A percentile compares a stretch with the other conserved stretches of the same genome.
phyloP scores from a whole-genome alignment of 2,797 vertebrate genomes.

The Galago senegalensis region DNA sequence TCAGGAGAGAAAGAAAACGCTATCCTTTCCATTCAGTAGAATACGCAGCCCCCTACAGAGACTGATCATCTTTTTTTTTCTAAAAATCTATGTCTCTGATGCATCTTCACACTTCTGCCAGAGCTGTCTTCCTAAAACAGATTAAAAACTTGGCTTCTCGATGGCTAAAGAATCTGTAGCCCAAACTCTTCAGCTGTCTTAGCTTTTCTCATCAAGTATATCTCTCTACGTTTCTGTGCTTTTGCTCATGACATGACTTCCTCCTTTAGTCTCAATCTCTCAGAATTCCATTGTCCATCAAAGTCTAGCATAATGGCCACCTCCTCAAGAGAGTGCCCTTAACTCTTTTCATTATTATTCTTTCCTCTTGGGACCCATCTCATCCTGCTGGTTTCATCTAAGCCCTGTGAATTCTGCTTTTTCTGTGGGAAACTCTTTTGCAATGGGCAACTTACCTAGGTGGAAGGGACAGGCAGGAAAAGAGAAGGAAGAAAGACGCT shows the following conservation, averaged over 20 bases:
- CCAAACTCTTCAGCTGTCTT: neutral
- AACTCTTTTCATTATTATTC: neutral
- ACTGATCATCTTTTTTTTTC: neutral
- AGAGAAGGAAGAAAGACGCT: neutral
- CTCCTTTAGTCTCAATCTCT: neutral
- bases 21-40: neutral
- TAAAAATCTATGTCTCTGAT: neutral
- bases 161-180: neutral
- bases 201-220: neutral
- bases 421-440: neutral
- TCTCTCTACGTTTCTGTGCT: neutral
- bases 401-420: neutral
- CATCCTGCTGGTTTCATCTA: neutral
- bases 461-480: neutral
- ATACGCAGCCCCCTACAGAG: neutral
- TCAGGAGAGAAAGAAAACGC: neutral
- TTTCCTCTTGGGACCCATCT: neutral
- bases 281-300: conserved; percentile 7
- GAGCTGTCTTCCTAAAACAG: neutral
- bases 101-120: neutral
- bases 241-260: neutral
- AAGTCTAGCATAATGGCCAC: neutral
- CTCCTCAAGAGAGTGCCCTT: neutral
- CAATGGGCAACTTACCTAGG: neutral
- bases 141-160: neutral